Percentiles rank a stretch among this genome's conserved stretches.
Evolutionary conservation across 2,113 vertebrate species (phyloP).

Genomic region (Casuarius casuarius): DNA sequence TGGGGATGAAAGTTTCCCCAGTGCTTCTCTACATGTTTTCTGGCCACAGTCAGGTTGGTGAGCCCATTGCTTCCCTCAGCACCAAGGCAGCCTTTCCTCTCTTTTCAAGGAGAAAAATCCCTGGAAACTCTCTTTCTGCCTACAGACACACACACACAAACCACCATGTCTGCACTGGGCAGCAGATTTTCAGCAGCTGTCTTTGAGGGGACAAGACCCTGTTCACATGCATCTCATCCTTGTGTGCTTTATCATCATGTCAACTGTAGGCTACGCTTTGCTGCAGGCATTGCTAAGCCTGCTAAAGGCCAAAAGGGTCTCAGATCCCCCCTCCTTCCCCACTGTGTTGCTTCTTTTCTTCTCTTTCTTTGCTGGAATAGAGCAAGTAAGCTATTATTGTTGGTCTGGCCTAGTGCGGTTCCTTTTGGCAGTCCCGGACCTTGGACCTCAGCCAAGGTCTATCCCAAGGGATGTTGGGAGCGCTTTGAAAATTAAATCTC

Average conservation of each 20-base stretch:
- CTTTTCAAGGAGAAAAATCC: background rate
- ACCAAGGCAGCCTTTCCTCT: background rate
- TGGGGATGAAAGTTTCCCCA: background rate
- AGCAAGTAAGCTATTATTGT: background rate
- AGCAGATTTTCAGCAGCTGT: background rate
- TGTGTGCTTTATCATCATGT: background rate
- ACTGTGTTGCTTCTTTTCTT: background rate
- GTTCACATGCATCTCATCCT: background rate
- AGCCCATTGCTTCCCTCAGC: background rate
- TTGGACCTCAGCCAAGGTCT: constrained; percentile 36
- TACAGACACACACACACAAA: background rate
- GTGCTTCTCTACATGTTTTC: background rate
- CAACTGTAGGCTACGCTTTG: background rate
- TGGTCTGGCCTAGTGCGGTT: background rate
- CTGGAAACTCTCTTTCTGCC: background rate
- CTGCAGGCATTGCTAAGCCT: constrained; percentile 6
- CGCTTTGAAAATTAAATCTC: constrained; percentile 62
- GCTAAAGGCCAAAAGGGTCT: background rate
- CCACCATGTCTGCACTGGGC: background rate
- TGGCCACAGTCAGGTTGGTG: fast-evolving
- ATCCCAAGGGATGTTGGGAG: constrained; percentile 21
- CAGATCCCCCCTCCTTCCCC: background rate
- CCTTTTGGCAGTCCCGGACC: constrained; percentile 4
- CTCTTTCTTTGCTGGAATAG: background rate
- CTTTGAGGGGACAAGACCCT: background rate